phyloP scores from a whole-genome alignment of 1,140 invertebrate genomes.

The Octopus sinensis region DNA sequence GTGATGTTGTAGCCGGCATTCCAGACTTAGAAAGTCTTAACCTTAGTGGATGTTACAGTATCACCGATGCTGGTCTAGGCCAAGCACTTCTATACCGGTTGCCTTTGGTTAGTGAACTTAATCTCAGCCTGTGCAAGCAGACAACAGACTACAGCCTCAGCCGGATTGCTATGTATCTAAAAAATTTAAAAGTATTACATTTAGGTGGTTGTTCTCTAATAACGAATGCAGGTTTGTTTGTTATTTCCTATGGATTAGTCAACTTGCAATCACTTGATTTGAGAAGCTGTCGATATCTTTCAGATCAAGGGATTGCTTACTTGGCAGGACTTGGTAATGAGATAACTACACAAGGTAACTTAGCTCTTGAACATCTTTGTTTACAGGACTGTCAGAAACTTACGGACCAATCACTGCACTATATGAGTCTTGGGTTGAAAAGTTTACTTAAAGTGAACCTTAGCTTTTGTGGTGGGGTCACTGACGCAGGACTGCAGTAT shows the following conservation, averaged over 20 bases:
- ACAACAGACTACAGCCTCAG: slow-evolving; percentile 81
- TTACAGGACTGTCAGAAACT: slow-evolving; percentile 92
- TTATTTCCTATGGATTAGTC: slow-evolving; percentile 81
- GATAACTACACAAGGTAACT: slow-evolving; percentile 61
- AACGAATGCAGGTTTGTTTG: slow-evolving; percentile 78
- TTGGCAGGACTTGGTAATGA: slow-evolving; percentile 67
- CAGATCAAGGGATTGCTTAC: slow-evolving; percentile 83
- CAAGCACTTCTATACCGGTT: slow-evolving; percentile 75
- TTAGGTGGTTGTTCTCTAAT: slow-evolving; percentile 87
- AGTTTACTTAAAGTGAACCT: slow-evolving; percentile 82
- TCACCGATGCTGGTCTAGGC: slow-evolving; percentile 77
- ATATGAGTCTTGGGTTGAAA: slow-evolving; percentile 77
- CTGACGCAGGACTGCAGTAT: slow-evolving; percentile 84
- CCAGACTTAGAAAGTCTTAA: slow-evolving; percentile 84
- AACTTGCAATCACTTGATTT: slow-evolving; percentile 81
- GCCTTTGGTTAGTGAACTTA: slow-evolving; percentile 73
- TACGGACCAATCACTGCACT: slow-evolving; percentile 82
- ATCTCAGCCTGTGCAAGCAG: slow-evolving; percentile 91
- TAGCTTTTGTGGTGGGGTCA: slow-evolving; percentile 89
- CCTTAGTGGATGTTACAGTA: slow-evolving; percentile 87
- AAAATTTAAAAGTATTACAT: slow-evolving; percentile 82
- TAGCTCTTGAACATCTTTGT: slow-evolving; percentile 76
- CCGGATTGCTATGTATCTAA: slow-evolving; percentile 78
- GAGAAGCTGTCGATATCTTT: slow-evolving; percentile 86
- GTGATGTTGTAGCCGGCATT: slow-evolving; percentile 81